These are phyloP conservation scores for Chlorops oryzae DNA, from an alignment of 1,140 invertebrate species.

Conservation along the genomic window DNA sequence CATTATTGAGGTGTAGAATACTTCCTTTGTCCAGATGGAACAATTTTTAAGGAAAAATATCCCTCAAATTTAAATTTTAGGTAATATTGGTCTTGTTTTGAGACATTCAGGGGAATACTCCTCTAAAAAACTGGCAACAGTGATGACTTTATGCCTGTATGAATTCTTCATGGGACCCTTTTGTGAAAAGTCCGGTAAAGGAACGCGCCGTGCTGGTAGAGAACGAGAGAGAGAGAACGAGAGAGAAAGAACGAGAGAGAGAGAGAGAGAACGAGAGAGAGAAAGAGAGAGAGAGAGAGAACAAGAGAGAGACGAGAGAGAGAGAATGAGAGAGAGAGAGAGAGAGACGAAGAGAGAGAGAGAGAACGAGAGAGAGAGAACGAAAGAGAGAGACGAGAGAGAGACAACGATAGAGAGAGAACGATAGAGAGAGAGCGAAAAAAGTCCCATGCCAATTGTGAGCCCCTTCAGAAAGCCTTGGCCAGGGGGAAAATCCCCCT, in stretches of 20 bases:
- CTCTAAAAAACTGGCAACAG: too few species aligned
- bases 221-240: background rate
- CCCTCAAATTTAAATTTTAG: too few species aligned
- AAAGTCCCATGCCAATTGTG: too few species aligned
- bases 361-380: background rate
- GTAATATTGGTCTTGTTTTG: too few species aligned
- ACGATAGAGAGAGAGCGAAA: background rate
- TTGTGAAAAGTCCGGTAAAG: background rate
- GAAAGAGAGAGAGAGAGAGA: background rate
- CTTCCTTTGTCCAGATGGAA: too few species aligned
- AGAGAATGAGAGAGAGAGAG: background rate
- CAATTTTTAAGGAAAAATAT: too few species aligned
- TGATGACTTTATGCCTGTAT: too few species aligned
- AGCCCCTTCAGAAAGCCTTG: too few species aligned
- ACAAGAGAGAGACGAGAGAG: background rate
- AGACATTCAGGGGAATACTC: too few species aligned
- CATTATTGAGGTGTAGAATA: too few species aligned
- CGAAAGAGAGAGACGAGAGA: background rate
- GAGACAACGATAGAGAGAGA: background rate
- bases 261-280: background rate
- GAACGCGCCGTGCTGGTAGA: background rate
- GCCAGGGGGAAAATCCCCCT: too few species aligned
- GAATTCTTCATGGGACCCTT: too few species aligned
- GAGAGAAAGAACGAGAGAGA: background rate
- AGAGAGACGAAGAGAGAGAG: background rate